A percentile compares a stretch with the other conserved stretches of the same genome.
Evolutionary conservation across 2,888 invertebrate genomes (phyloP).

Genomic region (Zele albiditarsus): DNA sequence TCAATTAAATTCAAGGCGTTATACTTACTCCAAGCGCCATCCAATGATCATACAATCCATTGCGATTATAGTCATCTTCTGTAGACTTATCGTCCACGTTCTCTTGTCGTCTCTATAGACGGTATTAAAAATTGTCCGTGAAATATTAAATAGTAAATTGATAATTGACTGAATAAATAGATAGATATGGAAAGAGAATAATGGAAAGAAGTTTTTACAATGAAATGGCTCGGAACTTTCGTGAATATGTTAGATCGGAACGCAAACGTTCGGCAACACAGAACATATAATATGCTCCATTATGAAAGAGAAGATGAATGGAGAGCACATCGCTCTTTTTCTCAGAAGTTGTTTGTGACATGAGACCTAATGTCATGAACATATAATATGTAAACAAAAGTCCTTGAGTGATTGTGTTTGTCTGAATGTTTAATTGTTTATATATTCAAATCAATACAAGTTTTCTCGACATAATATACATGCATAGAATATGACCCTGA

Average conservation of each 20-base stretch:
- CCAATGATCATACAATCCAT: conserved; percentile 64
- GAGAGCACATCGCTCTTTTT: not conserved
- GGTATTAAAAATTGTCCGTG: conserved; percentile 14
- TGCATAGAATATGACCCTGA: too few relatives aligned
- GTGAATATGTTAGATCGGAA: not conserved
- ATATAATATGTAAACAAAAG: too few relatives aligned
- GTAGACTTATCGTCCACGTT: conserved; percentile 64
- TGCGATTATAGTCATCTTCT: conserved; percentile 62
- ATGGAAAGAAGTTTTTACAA: not conserved
- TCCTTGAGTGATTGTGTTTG: too few relatives aligned
- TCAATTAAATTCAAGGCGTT: not conserved
- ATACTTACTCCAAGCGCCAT: conserved; percentile 67
- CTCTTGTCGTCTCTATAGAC: conserved; percentile 63
- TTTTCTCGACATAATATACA: too few relatives aligned
- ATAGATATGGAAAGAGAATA: not conserved
- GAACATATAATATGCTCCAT: not conserved
- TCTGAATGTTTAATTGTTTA: too few relatives aligned
- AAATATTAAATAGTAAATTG: not conserved
- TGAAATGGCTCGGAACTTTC: not conserved
- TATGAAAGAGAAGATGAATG: not conserved
- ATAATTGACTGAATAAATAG: not conserved
- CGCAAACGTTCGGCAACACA: not conserved
- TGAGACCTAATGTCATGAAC: too few relatives aligned
- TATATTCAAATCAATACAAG: too few relatives aligned
- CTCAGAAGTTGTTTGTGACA: too few relatives aligned